These are phyloP conservation scores for Nephila pilipes DNA, from an alignment of 1,140 invertebrate species.

Conservation along the genomic window DNA sequence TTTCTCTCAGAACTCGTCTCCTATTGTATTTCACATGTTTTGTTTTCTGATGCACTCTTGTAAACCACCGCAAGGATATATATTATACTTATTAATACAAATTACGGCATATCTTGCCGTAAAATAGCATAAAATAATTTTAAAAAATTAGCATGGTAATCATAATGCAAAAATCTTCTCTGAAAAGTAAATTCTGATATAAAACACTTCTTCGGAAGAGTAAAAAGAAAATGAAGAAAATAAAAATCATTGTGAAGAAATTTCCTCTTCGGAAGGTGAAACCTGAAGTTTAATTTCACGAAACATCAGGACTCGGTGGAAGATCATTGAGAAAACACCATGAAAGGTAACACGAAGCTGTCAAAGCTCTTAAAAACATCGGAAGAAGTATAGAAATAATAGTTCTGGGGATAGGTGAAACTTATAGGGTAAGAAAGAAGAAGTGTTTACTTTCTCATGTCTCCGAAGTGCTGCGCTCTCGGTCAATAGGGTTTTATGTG, in stretches of 20 bases:
- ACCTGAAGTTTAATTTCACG: background rate
- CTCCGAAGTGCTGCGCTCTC: background rate
- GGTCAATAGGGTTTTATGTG: slow-evolving; percentile 32
- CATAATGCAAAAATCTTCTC: too few species aligned
- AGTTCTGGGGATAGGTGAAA: background rate
- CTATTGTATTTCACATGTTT: too few species aligned
- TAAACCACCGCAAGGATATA: too few species aligned
- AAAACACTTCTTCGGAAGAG: background rate
- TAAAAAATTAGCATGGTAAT: too few species aligned
- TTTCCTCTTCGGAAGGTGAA: background rate
- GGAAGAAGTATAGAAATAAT: background rate
- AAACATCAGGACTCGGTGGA: background rate
- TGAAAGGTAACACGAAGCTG: background rate
- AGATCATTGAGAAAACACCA: background rate
- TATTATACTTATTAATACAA: too few species aligned
- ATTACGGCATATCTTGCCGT: too few species aligned
- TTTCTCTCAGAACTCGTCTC: too few species aligned
- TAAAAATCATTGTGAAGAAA: background rate
- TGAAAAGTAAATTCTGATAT: too few species aligned
- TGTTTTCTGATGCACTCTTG: too few species aligned
- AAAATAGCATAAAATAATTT: too few species aligned
- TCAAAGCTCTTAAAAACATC: background rate
- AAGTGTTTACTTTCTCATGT: slow-evolving; percentile 21
- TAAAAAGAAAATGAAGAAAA: background rate
- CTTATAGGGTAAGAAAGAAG: background rate